A percentile compares a stretch with the other conserved stretches of the same genome.
Evolutionary conservation across 2,888 invertebrate species (phyloP).

Genomic region (Latrodectus elegans): DNA sequence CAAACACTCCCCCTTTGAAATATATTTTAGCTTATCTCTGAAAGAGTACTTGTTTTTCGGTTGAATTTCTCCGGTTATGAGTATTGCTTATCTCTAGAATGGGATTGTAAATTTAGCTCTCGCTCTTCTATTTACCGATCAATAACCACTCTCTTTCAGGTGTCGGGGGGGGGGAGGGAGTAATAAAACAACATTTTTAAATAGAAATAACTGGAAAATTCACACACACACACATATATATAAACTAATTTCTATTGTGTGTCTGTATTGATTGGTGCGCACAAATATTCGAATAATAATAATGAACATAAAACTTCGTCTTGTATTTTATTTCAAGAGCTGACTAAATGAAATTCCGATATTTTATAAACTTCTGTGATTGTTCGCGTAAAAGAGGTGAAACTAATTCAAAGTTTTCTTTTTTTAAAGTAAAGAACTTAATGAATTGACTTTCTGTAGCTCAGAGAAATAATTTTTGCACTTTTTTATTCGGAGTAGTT

Average conservation of each 20-base stretch:
- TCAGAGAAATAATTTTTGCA: too few relatives aligned
- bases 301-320: too few relatives aligned
- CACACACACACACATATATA: too few relatives aligned
- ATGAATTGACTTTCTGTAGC: too few relatives aligned
- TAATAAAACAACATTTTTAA: background rate
- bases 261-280: too few relatives aligned
- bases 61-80: background rate
- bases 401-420: too few relatives aligned
- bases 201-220: background rate
- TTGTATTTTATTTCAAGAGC: background rate
- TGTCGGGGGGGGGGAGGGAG: background rate
- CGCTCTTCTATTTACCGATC: background rate
- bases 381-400: background rate
- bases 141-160: background rate
- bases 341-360: conserved; percentile 44
- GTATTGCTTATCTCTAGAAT: background rate
- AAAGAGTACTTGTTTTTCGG: background rate
- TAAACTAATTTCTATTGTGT: too few relatives aligned
- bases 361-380: conserved; percentile 25
- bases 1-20: background rate
- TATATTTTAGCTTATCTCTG: background rate
- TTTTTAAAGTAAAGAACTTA: too few relatives aligned
- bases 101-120: background rate
- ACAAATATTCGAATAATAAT: too few relatives aligned
- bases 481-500: too few relatives aligned